Evolutionary conservation across 2,888 invertebrate genomes (phyloP).

Genomic region (Aphodius sticticus): DNA sequence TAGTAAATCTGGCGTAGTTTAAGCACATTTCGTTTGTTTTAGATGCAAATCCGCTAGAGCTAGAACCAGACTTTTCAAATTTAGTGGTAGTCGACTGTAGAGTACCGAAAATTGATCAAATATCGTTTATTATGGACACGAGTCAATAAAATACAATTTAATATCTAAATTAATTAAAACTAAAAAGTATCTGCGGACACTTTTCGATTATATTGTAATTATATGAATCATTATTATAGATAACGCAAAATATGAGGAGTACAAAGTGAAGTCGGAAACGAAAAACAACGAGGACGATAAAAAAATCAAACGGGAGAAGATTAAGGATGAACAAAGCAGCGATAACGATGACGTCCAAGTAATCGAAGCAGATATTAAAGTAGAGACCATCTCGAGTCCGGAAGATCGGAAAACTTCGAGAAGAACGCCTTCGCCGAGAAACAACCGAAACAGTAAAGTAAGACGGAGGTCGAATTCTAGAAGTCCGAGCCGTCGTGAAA

Average conservation of each 20-base stretch:
- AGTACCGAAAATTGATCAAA: background rate
- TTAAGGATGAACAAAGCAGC: background rate
- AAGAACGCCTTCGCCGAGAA: background rate
- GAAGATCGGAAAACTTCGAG: background rate
- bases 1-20: too few relatives aligned
- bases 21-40: background rate
- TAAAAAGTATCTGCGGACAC: background rate
- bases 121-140: background rate
- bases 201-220: background rate
- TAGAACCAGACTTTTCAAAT: background rate
- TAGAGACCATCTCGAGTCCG: background rate
- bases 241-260: slow-evolving; percentile 74
- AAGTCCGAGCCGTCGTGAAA: background rate
- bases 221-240: slow-evolving; percentile 62
- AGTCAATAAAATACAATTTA: background rate
- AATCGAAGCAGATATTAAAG: background rate
- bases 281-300: slow-evolving; percentile 45
- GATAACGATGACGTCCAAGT: background rate
- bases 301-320: slow-evolving; percentile 7
- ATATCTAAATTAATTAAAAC: background rate
- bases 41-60: background rate
- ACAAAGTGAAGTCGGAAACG: slow-evolving; percentile 49
- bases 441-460: too few relatives aligned
- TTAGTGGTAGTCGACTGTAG: background rate
- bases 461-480: background rate